Base-by-base conservation (phyloP, 1,140 invertebrate species). In the Aphidius ervi region DNA sequence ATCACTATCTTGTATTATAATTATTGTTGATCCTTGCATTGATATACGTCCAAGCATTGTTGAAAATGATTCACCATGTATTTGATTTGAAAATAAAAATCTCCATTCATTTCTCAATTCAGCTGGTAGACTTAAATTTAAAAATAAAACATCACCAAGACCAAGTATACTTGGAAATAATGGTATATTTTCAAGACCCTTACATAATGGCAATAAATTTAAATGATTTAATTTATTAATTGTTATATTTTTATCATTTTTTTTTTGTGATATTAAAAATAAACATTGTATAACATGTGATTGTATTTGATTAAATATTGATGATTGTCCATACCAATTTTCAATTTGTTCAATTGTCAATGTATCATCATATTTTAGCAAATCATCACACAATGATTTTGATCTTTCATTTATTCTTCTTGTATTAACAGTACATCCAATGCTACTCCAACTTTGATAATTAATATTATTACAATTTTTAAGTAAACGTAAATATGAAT, bases 41-140 rank as follows among this genome's bases (percentile, higher is more conserved):
- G 85, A 78, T 57, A 92, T 88, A 73, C 92, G 82, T 67, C 87
- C 84, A 41, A 90, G 78, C 77, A 92, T 83, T 3, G 89, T 92
- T 2, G 90, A 90, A 76, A 93, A 94, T 10, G 88, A 91, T 75
- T 93, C 90, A 0, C 91, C 92, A 63, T 93, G 89, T 54, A 90
- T 86, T 69, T 88, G 85, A 52, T 89, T 91, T 16, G 90, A 92
- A 77, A 92, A 93, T 1, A 93, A 78, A 67, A 92, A 91, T 66
- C 90, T 78, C 91, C 91, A 94, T 71, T 90, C 87, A 58, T 86
- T 80, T 63, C 88, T 84, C 50, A 87, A 82, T 59, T 90, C 86
- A 50, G 83, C 81, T 0, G 91, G 90, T 50, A 93, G 72, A 69
- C 89, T 85, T 3, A 85, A 82, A 76, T 91, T 91, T 8, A 93